Conservation (phyloP, 1,140 invertebrate species). For the Psilanteris sp. region DNA sequence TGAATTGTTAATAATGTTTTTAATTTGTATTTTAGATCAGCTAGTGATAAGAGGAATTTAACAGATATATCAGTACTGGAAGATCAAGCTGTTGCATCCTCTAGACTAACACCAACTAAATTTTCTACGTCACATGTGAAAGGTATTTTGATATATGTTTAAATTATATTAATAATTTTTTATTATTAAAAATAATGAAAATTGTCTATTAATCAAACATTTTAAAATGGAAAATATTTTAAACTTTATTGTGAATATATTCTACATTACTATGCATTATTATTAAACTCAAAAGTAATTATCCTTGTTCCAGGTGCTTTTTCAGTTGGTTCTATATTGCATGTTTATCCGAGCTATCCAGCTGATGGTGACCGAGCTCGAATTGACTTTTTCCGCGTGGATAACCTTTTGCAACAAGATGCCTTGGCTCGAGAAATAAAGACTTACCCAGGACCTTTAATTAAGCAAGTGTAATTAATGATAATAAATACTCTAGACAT, state of each 20-base stretch:
- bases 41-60: constrained; percentile 74
- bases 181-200: too few relatives aligned
- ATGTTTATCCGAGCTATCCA: constrained; percentile 86
- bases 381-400: constrained; percentile 85
- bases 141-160: too few relatives aligned
- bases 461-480: constrained; percentile 81
- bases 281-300: too few relatives aligned
- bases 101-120: constrained; percentile 89
- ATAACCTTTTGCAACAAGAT: constrained; percentile 82
- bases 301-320: constrained; percentile 79
- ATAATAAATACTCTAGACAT: constrained; percentile 63
- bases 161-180: too few relatives aligned
- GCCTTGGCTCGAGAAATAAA: constrained; percentile 84
- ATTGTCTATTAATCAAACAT: too few relatives aligned
- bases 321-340: constrained; percentile 84
- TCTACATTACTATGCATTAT: too few relatives aligned
- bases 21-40: constrained; percentile 68
- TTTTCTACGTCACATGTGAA: constrained; percentile 88
- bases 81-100: constrained; percentile 82
- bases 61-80: constrained; percentile 78
- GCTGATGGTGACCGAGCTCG: constrained; percentile 86
- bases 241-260: too few relatives aligned
- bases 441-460: constrained; percentile 87
- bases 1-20: neutral
- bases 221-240: too few relatives aligned